phyloP scores from a whole-genome alignment of 2,888 invertebrate species.

The Tholera decimalis region DNA sequence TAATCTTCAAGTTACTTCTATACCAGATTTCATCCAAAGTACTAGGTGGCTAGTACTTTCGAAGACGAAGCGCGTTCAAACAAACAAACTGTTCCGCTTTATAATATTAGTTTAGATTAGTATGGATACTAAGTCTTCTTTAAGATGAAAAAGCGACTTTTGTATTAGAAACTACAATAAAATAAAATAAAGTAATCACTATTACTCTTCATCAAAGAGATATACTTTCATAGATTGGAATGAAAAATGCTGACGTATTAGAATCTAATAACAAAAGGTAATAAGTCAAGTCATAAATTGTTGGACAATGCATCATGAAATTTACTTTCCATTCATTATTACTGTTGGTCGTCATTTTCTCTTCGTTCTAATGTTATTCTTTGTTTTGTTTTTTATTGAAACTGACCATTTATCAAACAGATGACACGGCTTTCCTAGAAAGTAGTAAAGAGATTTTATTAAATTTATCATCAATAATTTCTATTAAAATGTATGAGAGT shows the following conservation, averaged over 20 bases:
- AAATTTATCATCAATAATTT: background rate
- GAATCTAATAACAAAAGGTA: slow-evolving; percentile 21
- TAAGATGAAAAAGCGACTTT: background rate
- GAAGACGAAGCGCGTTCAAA: too few species aligned
- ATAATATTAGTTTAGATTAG: too few species aligned
- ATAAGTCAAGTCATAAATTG: slow-evolving; percentile 10
- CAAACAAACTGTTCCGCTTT: too few species aligned
- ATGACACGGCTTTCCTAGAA: background rate
- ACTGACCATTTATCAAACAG: background rate
- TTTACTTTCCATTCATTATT: slow-evolving; percentile 13
- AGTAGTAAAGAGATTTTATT: background rate
- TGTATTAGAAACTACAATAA: slow-evolving; percentile 15
- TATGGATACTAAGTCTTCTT: background rate
- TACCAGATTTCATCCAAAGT: too few species aligned
- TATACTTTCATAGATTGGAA: slow-evolving; percentile 19
- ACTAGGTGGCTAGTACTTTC: too few species aligned
- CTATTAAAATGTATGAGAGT: too few species aligned
- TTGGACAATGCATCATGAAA: slow-evolving; percentile 35
- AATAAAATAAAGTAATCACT: slow-evolving; percentile 8
- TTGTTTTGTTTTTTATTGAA: background rate
- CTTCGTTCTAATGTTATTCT: slow-evolving; percentile 1
- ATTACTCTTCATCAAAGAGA: slow-evolving; percentile 9
- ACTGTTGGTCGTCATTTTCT: slow-evolving; percentile 15
- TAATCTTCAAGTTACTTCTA: too few species aligned
- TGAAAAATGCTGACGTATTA: background rate